These are phyloP conservation scores for Magallana ariakensis DNA, from an alignment of 1,140 invertebrate species.

Conservation along the genomic window DNA sequence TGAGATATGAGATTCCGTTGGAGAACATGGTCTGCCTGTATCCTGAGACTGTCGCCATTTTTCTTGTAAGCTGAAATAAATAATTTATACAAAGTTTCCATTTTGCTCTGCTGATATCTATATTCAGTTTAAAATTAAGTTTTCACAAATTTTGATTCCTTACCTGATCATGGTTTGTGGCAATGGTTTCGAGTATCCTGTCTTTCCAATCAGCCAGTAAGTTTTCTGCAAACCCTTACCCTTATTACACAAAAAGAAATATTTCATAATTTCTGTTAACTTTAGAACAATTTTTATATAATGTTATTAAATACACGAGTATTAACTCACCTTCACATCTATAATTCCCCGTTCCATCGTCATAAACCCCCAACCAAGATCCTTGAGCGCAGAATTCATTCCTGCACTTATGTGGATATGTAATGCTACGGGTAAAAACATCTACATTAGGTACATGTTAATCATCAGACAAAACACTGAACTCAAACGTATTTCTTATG, in stretches of 20 bases:
- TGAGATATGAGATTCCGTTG: constrained; percentile 64
- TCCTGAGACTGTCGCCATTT: constrained; percentile 55
- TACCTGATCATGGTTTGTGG: constrained; percentile 66
- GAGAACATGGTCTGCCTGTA: constrained; percentile 58
- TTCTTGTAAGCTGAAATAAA: constrained; percentile 61
- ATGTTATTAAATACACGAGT: too few species aligned
- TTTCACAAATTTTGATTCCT: not conserved
- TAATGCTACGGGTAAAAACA: constrained; percentile 42
- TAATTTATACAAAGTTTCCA: not conserved
- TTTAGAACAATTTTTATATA: too few species aligned
- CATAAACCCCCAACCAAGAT: constrained; percentile 68
- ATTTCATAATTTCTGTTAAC: too few species aligned
- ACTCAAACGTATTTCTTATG: too few species aligned
- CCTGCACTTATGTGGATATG: constrained; percentile 65
- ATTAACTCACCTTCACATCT: constrained; percentile 71
- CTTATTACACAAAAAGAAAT: constrained; percentile 54
- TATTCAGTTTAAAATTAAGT: not conserved
- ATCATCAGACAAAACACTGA: too few species aligned
- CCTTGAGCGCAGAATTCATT: constrained; percentile 67
- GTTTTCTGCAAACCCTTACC: constrained; percentile 73
- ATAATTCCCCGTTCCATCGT: constrained; percentile 70
- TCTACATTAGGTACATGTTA: too few species aligned
- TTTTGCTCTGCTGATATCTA: not conserved
- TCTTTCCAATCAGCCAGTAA: constrained; percentile 72
- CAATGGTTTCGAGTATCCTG: constrained; percentile 64